phyloP scores from a whole-genome alignment of 2,113 vertebrate genomes.

The Empidonax alnorum region DNA sequence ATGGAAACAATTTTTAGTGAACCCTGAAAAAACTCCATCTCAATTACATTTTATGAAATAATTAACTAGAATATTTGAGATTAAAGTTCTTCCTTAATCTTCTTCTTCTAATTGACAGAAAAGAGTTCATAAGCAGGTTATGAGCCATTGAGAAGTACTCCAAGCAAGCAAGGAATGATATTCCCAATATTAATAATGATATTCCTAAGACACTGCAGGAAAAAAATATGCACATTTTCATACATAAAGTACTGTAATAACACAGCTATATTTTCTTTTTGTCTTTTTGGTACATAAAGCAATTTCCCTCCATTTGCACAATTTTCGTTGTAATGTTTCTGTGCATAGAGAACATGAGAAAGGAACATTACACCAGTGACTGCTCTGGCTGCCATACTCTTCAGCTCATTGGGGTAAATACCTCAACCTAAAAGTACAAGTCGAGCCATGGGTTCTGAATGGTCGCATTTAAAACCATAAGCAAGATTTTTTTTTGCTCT shows the following conservation, averaged over 20 bases:
- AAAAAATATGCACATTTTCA: not conserved
- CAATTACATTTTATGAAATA: not conserved
- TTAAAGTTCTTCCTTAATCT: not conserved
- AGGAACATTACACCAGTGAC: not conserved
- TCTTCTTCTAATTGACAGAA: not conserved
- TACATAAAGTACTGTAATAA: not conserved
- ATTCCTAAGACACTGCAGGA: not conserved
- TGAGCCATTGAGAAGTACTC: not conserved
- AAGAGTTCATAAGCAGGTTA: not conserved
- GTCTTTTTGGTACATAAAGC: not conserved
- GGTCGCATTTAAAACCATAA: not conserved
- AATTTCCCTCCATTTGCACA: not conserved
- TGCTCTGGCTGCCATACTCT: not conserved
- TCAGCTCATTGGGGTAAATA: not conserved
- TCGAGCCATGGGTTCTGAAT: not conserved
- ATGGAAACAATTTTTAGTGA: not conserved
- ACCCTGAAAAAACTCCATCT: not conserved
- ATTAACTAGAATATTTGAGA: constrained; percentile 2
- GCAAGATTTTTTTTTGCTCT: not conserved
- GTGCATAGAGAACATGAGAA: not conserved
- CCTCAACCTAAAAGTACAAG: not conserved
- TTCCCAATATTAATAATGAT: not conserved
- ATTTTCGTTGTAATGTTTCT: not conserved
- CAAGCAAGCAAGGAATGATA: not conserved
- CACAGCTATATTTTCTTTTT: not conserved